A percentile compares a stretch with the other conserved stretches of the same genome.
Conservation (phyloP, 2,113 vertebrate species). For the Carlito syrichta region DNA sequence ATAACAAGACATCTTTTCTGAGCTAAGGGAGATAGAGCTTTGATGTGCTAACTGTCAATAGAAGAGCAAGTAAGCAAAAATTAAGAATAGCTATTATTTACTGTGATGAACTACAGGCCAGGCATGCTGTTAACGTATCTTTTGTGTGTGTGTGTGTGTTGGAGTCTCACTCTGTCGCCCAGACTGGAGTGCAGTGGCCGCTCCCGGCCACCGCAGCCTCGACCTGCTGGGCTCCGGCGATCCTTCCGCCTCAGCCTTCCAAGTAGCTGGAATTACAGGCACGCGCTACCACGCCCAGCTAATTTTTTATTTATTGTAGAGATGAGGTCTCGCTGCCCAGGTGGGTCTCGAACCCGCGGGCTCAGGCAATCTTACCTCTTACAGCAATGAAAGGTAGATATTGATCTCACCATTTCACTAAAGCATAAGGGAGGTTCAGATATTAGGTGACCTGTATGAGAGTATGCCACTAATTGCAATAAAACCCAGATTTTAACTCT, state of each 20-base stretch:
- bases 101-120: neutral
- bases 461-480: neutral
- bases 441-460: neutral
- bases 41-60: too few species aligned
- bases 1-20: neutral
- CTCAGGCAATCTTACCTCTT: neutral
- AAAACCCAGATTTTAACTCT: neutral
- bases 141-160: too few species aligned
- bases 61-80: neutral
- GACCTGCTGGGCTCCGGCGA: too few species aligned
- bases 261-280: too few species aligned
- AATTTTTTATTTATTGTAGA: too few species aligned
- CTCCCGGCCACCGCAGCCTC: too few species aligned
- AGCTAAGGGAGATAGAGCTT: neutral
- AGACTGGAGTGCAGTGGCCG: too few species aligned
- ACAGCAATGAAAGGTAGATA: neutral
- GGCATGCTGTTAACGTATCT: neutral
- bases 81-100: neutral
- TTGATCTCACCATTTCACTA: neutral
- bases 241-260: too few species aligned
- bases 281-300: too few species aligned
- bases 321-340: too few species aligned
- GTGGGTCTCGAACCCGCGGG: too few species aligned
- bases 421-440: neutral
- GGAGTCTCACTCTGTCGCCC: too few species aligned